Conservation (phyloP, 2,113 vertebrate genomes). For the Daphoenositta chrysoptera region DNA sequence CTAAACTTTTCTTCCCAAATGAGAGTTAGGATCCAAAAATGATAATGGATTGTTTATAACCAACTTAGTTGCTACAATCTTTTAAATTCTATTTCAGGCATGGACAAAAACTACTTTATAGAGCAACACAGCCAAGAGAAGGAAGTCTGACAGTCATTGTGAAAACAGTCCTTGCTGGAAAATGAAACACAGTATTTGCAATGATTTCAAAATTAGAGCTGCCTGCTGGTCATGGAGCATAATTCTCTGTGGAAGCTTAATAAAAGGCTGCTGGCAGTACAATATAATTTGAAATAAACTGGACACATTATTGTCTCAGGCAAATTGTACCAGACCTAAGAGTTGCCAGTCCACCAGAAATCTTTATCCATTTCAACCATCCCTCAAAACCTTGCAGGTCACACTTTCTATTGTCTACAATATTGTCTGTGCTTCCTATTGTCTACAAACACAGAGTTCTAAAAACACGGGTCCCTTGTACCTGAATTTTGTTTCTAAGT, state of each 20-base stretch:
- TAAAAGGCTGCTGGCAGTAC: neutral
- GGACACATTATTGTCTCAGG: neutral
- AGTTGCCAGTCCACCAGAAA: neutral
- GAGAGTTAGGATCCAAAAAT: neutral
- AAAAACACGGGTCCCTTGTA: neutral
- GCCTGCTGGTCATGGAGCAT: neutral
- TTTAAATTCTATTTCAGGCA: neutral
- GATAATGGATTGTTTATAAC: neutral
- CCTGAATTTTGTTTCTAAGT: neutral
- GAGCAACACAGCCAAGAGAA: neutral
- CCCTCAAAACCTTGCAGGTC: neutral
- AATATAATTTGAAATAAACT: neutral
- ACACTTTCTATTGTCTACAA: too few relatives aligned
- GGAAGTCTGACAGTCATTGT: neutral
- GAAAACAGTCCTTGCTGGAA: neutral
- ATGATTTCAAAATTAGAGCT: neutral
- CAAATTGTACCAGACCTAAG: neutral
- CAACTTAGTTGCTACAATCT: neutral
- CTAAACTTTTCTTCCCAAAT: neutral
- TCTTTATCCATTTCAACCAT: neutral
- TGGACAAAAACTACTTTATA: neutral
- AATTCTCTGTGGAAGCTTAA: neutral
- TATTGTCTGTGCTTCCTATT: neutral
- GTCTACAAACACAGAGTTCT: neutral
- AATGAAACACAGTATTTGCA: neutral